phyloP scores from a whole-genome alignment of 2,797 vertebrate species.

The Diceros bicornis region DNA sequence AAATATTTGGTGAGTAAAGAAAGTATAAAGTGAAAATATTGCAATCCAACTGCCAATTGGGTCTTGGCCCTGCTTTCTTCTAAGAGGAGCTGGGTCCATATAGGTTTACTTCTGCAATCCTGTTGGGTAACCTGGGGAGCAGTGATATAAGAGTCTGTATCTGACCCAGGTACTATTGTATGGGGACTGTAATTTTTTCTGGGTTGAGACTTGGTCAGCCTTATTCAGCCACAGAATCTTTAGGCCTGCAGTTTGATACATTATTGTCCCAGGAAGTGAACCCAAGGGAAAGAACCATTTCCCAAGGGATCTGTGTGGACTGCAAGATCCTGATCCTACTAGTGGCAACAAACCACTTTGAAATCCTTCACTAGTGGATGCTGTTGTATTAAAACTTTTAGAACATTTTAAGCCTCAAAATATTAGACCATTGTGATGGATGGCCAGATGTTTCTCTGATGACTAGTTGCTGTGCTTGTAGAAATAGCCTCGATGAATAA shows the following conservation, averaged over 20 bases:
- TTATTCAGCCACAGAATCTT: neutral
- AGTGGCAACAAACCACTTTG: neutral
- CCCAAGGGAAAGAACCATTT: neutral
- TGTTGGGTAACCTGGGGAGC: neutral
- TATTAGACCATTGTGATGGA: neutral
- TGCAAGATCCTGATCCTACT: constrained; percentile 4
- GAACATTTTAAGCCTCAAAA: neutral
- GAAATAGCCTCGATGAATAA: constrained; percentile 1
- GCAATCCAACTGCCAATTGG: neutral
- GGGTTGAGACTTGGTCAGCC: neutral
- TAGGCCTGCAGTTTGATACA: neutral
- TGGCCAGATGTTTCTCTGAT: neutral
- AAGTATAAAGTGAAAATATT: neutral
- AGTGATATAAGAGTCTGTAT: neutral
- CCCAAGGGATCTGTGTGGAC: neutral
- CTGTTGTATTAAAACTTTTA: neutral
- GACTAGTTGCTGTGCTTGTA: neutral
- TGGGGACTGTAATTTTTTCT: neutral
- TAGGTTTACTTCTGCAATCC: neutral
- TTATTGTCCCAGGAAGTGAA: neutral
- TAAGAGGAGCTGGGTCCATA: neutral
- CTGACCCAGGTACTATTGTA: neutral
- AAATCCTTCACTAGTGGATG: neutral
- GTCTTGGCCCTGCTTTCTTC: neutral
- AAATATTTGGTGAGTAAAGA: neutral